Evolutionary conservation across 2,113 vertebrate species (phyloP), one percentile per base, ranked within the genome.

Genomic region (Thalassoma bifasciatum): DNA sequence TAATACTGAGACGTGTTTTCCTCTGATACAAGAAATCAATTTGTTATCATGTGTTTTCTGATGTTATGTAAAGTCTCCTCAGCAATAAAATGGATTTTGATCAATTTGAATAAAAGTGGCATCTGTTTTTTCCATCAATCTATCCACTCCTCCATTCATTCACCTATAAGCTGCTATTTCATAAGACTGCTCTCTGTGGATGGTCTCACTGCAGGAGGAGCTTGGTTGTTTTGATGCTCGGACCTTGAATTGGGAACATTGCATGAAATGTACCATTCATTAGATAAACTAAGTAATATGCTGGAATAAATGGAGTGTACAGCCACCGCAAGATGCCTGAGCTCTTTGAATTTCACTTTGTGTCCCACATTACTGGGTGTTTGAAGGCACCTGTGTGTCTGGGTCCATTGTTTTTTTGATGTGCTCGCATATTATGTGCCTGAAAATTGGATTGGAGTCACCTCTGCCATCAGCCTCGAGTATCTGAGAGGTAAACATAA

Each of bases 221-320:
- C 30, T 21, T 49, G 16, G 65, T 74, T 87, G 69, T 80, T 89
- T 86, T 87, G 65, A 63, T 47, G 63, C 38, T 37, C 44, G 24
- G 49, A 66, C 13, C 58, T 66, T 53, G 52, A 79, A 86, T 82
- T 85, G 77, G 75, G 73, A 88, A 87, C 86, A 86, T 84, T 88
- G 72, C 10, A 72, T 75, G 16, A 86, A 82, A 86, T 80, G 53
- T 62, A 37, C 53, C 23, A 1, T 75, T 81, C 30, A 75, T 71
- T 86, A 74, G 21, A 16, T 6, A 54, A 62, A 1, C 3, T 42
- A 81, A 86, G 66, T 67, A 17, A 78, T 74, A 82, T 75, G 54
- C 17, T 64, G 10, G 57, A 61, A 61, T 70, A 51, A 67, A 77
- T 73, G 23, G 50, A 21, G 47, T 30, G 30, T 72, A 24, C 17